Evolutionary conservation across 2,888 invertebrate genomes (phyloP), one percentile per base, ranked within the genome.

Genomic region (Anthoptus insignis): DNA sequence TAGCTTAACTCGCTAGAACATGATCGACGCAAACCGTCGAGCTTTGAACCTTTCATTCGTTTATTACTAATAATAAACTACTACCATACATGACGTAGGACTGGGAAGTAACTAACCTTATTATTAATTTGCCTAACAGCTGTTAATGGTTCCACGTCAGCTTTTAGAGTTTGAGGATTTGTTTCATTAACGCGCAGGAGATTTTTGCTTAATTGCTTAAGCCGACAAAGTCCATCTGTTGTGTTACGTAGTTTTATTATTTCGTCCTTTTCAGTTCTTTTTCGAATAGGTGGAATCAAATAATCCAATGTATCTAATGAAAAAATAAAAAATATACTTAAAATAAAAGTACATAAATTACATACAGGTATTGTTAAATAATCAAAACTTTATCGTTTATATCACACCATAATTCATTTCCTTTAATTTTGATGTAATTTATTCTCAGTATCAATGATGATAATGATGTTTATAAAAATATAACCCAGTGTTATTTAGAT

Each of bases 251-350:
- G 14, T 14, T 49, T 14, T 3, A 1, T 27, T 14, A 27, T 13
- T 45, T 14, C 37, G 56, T 57, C 42, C 27, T 42, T 42, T 13
- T 59, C 57, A 45, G 42, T 65, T 71, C 81, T 81, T 73, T 81
- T 83, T 47, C 13, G 22, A 22, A 83, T 79, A 21, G 85, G 80
- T 11, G 83, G 84, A 76, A 81, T 80, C 59, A 86, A 73, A 70
- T 80, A 81, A 65, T 87, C 82, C 76, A 88, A 76, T 14, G 82
- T 81, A 75, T 86, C 89, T 90, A 86, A 72, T 83, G 77, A 83
- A 80, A 68, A 75, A 74, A 76, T 34, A 45, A 45, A 47, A 47
- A 47, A 14, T 54, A 76, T 74, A 76, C 75, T 72, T 74, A 72
- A 78, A 80, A 73, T 59, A 67, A 65, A 65, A 69, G 68, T 53